These are phyloP conservation scores for Tetrapedia diversipes DNA, from an alignment of 2,888 invertebrate species.

Conservation along the genomic window DNA sequence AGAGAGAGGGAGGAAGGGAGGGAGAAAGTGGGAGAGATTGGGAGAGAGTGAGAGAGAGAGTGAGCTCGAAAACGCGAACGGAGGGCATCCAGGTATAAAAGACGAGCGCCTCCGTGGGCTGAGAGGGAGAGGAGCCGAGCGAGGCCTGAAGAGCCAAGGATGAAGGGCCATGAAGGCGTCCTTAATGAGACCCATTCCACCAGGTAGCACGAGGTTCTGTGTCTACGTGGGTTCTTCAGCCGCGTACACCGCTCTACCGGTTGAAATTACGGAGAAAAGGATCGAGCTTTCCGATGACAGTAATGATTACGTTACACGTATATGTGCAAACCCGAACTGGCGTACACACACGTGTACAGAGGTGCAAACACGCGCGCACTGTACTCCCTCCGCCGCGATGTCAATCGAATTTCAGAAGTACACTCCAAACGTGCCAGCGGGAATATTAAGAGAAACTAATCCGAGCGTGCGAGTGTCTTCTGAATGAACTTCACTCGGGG, in stretches of 20 bases:
- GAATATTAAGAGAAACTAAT: conserved; percentile 18
- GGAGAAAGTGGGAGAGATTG: too few relatives aligned
- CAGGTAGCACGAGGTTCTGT: conserved; percentile 68
- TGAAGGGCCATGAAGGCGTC: conserved; percentile 76
- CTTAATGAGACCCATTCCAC: conserved; percentile 78
- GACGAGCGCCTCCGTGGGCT: conserved; percentile 62
- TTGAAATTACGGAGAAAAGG: conserved; percentile 70
- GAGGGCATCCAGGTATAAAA: conserved; percentile 72
- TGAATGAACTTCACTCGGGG: background rate
- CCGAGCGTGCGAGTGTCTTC: background rate
- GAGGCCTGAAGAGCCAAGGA: conserved; percentile 71
- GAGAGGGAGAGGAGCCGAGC: conserved; percentile 43
- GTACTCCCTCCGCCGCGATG: conserved; percentile 35
- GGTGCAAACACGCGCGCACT: background rate
- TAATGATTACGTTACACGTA: conserved; percentile 67
- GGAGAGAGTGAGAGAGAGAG: too few relatives aligned
- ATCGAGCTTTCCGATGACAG: conserved; percentile 70
- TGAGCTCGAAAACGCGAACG: conserved; percentile 62
- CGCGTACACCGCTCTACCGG: conserved; percentile 53
- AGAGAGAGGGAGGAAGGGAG: too few relatives aligned
- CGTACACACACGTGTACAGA: too few relatives aligned
- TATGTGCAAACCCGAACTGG: too few relatives aligned
- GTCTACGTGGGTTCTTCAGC: conserved; percentile 65
- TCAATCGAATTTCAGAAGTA: conserved; percentile 60
- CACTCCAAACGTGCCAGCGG: background rate